Base-by-base conservation (phyloP, 2,888 invertebrate species). In the Melanchra persicariae region DNA sequence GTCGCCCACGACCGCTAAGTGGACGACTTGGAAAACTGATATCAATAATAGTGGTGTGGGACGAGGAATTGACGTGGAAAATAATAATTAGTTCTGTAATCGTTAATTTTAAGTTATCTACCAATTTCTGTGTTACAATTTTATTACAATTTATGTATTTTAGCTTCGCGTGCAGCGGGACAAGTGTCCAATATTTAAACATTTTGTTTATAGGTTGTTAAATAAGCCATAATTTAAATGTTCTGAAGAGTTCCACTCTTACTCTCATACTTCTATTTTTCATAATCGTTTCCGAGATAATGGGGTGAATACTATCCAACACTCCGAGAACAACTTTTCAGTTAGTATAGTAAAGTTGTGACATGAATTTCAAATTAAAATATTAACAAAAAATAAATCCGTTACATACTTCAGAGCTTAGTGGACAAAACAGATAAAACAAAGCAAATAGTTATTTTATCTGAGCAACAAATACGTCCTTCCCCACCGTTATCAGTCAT, bases 391-490 rank as follows among this genome's bases (percentile, higher is more conserved):
- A 62, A n/a, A 19, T 7, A 26, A 74, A 26, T 10, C 34, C 7
- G n/a, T 22, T 40, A 8, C 19, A 19, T 17, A n/a, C 19, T 30
- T 26, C 8, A 4, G 45, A 52, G 19, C 30, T 43, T 22, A 34
- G 47, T 34, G 8, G 10, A 54, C 15, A 43, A 40, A 37, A 40
- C 4, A 59, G 12, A 22, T 15, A 37, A 7, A 22, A 55, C n/a
- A 34, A 47, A 40, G 40, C 9, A 77, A 77, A 43, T 54, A 34
- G 19, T 9, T n/a, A 67, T 67, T 76, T 57, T 43, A 43, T 77
- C 49, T 47, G 40, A 26, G 15, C n/a, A 37, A 19, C n/a, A 30
- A 40, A 77, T 66, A 37, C 40, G 51, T 30, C 52, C 49, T 77
- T 59, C 34, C 26, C 19, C 37, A 17, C 10, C 19, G 19, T 45